Base-by-base conservation (phyloP, 2,113 vertebrate species). In the Apaloderma vittatum region DNA sequence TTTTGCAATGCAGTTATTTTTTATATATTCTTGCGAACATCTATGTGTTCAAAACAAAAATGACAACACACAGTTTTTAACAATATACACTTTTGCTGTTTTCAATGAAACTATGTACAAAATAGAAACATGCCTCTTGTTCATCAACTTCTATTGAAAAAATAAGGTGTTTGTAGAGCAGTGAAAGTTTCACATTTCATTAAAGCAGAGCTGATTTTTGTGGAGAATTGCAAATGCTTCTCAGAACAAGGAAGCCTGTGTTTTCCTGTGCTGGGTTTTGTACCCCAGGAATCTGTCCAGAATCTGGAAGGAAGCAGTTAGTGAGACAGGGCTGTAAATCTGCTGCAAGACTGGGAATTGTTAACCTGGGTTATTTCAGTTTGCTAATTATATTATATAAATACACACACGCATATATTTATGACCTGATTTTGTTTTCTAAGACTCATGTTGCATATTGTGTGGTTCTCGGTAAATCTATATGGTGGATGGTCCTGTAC, bases 301-400 rank as follows among this genome's bases (percentile, higher is more conserved):
- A 95, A 96, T 86, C 87, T 96, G 91, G 94, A 96, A 96, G 96
- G 96, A 97, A 97, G 78, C 94, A 83, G 96, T 96, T 97, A 95
- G 82, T 59, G 59, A 93, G 94, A 97, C 96, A 95, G 91, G 88
- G 90, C 80, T 95, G 96, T 97, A 98, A 97, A 98, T 98, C 96
- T 97, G 86, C 73, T 0, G 4, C 84, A 96, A 92, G 94, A 92
- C 89, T 97, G 96, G 96, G 94, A 96, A 96, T 96, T 97, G 96
- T 95, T 98, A 97, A 97, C 91, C 91, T 93, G 90, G 94, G 95
- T 93, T 97, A 95, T 94, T 97, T 97, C 88, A 94, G 90, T 93
- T 90, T 89, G 86, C 86, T 97, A 97, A 97, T 97, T 97, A 92
- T 94, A 91, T 97, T 95, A 93, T 84, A 95, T 89, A 95, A 94